Percentiles rank a stretch among this genome's conserved stretches.
Conservation (phyloP, 2,888 invertebrate genomes). For the Drosophila dives region DNA sequence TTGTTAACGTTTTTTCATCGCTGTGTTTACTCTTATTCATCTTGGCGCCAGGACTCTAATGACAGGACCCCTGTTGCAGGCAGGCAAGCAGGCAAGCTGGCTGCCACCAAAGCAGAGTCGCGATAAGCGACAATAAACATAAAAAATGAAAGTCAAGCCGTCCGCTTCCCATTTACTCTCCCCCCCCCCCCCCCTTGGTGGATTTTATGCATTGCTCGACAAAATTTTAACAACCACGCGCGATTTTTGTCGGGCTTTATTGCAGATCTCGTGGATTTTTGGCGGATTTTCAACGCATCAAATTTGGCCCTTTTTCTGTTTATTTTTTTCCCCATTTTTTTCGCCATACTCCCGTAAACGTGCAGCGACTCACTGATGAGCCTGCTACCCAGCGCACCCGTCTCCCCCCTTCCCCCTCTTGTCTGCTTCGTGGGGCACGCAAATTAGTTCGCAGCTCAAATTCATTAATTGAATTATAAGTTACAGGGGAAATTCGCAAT, state of each 20-base stretch:
- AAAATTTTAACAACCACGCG: constrained; percentile 69
- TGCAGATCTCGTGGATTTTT: constrained; percentile 52
- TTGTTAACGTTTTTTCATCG: constrained; percentile 79
- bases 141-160: constrained; percentile 68
- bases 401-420: neutral
- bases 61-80: constrained; percentile 59
- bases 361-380: constrained; percentile 36
- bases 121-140: constrained; percentile 80
- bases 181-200: neutral
- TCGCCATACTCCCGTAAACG: constrained; percentile 11
- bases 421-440: constrained; percentile 29
- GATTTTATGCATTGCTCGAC: constrained; percentile 51
- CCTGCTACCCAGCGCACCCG: neutral
- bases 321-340: neutral
- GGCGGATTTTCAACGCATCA: constrained; percentile 64
- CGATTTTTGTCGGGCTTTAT: constrained; percentile 67
- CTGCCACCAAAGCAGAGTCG: constrained; percentile 10
- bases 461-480: constrained; percentile 77
- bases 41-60: constrained; percentile 72
- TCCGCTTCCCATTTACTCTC: constrained; percentile 13
- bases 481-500: constrained; percentile 53
- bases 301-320: constrained; percentile 11
- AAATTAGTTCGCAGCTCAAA: constrained; percentile 71
- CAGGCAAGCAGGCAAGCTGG: constrained; percentile 23
- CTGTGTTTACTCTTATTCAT: constrained; percentile 78